These are phyloP conservation scores for Pelobates cultripes DNA, from an alignment of 2,797 vertebrate genomes.

Conservation along the genomic window DNA sequence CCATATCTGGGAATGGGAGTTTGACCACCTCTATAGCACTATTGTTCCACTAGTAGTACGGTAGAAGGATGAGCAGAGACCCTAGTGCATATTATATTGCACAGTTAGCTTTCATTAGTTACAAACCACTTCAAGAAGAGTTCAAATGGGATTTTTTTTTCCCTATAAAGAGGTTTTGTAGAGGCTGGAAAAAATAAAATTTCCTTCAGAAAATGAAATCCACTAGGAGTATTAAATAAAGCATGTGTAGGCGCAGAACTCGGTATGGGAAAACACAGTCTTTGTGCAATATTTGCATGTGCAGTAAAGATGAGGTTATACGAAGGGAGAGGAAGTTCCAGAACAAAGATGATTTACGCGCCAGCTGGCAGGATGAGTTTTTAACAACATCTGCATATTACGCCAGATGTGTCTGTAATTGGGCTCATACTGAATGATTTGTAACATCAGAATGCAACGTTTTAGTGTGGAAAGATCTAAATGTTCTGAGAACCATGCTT, in stretches of 20 bases:
- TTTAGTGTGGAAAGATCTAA: neutral
- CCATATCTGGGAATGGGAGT: too few relatives aligned
- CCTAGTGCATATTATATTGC: too few relatives aligned
- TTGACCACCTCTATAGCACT: too few relatives aligned
- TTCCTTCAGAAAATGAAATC: constrained; percentile 14
- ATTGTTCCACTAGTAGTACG: too few relatives aligned
- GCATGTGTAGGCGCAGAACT: too few relatives aligned
- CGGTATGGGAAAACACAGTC: constrained; percentile 13
- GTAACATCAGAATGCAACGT: neutral
- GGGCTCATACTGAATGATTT: constrained; percentile 24
- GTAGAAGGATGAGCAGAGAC: too few relatives aligned
- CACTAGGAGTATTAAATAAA: too few relatives aligned
- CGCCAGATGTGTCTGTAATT: constrained; percentile 47
- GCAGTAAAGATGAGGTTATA: constrained; percentile 11
- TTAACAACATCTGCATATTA: constrained; percentile 43
- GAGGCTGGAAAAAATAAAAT: constrained; percentile 35
- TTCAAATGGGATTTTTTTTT: neutral
- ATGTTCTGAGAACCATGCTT: neutral
- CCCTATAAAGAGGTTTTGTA: neutral
- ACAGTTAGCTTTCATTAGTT: neutral
- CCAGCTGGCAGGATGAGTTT: constrained; percentile 40
- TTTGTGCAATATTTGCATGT: constrained; percentile 41
- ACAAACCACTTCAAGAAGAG: neutral
- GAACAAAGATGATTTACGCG: constrained; percentile 11
- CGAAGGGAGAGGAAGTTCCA: constrained; percentile 16